A percentile compares a stretch with the other conserved stretches of the same genome.
phyloP scores from a whole-genome alignment of 2,888 invertebrate species.

The Macrostomum cliftonense region DNA sequence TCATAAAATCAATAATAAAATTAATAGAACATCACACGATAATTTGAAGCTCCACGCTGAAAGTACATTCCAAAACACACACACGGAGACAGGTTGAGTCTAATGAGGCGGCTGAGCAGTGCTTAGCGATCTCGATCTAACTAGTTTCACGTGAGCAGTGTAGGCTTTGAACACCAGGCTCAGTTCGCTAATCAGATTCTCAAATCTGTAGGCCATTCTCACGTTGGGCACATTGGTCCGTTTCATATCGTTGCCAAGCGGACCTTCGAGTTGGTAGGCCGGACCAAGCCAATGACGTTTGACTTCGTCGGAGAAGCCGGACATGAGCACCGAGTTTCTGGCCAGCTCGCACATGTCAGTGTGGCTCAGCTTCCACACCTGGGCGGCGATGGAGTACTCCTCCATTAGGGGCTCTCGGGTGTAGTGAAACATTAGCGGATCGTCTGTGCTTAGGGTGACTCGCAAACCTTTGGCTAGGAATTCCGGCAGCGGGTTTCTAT shows the following conservation, averaged over 20 bases:
- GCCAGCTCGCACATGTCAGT: conserved; percentile 77
- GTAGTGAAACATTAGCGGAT: conserved; percentile 95
- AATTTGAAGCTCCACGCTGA: no score
- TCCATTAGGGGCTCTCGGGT: conserved; percentile 96
- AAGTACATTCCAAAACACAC: no score
- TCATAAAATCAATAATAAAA: no score
- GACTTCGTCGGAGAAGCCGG: conserved; percentile 45
- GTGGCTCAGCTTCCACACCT: conserved; percentile 44
- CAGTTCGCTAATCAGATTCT: not conserved
- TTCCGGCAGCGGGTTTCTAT: conserved; percentile 88
- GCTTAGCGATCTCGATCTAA: no score
- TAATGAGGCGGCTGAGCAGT: no score
- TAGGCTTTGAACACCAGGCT: no score
- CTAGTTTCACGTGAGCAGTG: no score
- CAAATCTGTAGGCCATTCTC: not conserved
- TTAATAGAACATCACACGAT: no score
- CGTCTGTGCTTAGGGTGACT: conserved; percentile 85
- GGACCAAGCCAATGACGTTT: not conserved
- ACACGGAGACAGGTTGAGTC: no score
- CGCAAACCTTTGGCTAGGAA: conserved; percentile 79
- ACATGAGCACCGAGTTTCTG: conserved; percentile 82
- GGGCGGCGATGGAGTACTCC: conserved; percentile 95
- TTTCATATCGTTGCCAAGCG: not conserved
- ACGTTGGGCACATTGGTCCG: not conserved
- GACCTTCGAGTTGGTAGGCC: not conserved